Evolutionary conservation across 2,113 vertebrate genomes (phyloP).

Genomic region (Thunnus maccoyii): DNA sequence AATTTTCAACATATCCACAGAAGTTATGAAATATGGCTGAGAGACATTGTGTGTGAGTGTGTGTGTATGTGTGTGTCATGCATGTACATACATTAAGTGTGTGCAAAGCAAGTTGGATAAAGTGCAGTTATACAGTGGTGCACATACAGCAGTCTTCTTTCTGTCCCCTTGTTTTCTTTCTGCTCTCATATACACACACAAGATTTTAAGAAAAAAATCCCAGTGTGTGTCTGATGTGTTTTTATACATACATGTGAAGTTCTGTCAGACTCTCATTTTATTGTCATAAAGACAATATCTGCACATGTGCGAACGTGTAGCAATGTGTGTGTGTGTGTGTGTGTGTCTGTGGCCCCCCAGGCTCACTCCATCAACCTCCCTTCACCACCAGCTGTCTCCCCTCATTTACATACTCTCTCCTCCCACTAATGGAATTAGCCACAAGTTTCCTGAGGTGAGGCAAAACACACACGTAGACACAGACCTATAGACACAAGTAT

Average conservation of each 20-base stretch:
- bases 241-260: slow-evolving; percentile 12
- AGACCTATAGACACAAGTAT: slow-evolving; percentile 39
- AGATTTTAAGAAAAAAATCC: too few species aligned
- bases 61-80: too few species aligned
- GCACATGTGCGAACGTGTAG: slow-evolving; percentile 21
- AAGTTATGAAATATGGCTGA: too few species aligned
- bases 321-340: slow-evolving; percentile 28
- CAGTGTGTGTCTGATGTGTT: not conserved
- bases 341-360: slow-evolving; percentile 78
- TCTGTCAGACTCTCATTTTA: not conserved
- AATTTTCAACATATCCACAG: slow-evolving; percentile 5
- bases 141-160: not conserved
- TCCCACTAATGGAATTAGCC: slow-evolving; percentile 99
- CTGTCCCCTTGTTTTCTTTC: not conserved
- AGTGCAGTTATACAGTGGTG: not conserved
- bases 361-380: slow-evolving; percentile 91
- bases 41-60: too few species aligned
- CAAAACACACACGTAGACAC: slow-evolving; percentile 46
- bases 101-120: not conserved
- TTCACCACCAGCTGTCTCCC: slow-evolving; percentile 93
- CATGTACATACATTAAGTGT: too few species aligned
- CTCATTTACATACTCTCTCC: slow-evolving; percentile 96
- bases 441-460: slow-evolving; percentile 98
- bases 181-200: not conserved
- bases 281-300: slow-evolving; percentile 25